Evolutionary conservation across 2,888 invertebrate genomes (phyloP), one percentile per base, ranked within the genome.

Genomic region (Lycia hirtaria): DNA sequence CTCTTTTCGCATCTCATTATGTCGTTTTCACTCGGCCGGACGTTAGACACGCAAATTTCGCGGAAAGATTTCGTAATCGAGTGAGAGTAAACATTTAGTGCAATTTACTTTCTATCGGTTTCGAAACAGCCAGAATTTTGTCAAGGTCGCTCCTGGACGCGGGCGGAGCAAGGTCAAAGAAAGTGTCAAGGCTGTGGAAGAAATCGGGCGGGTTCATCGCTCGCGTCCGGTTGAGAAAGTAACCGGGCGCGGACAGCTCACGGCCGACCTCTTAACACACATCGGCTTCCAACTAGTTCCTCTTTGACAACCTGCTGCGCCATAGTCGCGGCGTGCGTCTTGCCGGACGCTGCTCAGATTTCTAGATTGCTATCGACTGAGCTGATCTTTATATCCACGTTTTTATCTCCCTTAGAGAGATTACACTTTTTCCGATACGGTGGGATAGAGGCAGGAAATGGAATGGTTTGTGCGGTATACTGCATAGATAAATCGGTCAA

Each of bases 171-270:
- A 90, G 91, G 89, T 87, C 82, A 88, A 80, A 90, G 89, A 91
- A 91, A 90, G 89, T 91, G 90, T 92, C 92, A 92, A 92, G 92
- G 92, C 76, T 92, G 81, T 80, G 81, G 84, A 88, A 87, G 92
- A 88, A 91, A 90, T 89, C 89, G 81, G 82, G 69, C 71, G 83
- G 78, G 91, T 84, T 90, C 90, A 87, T 85, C 73, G 89, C 68
- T 77, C 89, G 78, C 72, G 79, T 70, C 76, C 79, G 81, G 78
- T 84, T 85, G 87, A 82, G 91, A 91, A 92, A 92, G 92, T 89
- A 85, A 83, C 81, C 87, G 82, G 68, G 68, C 79, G 77, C 64
- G 53, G 19, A 30, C 41, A 73, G 73, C 78, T 75, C 80, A 76
- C 76, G 68, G 69, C 67, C 87, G 91, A 85, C 91, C 92, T 82